phyloP scores from a whole-genome alignment of 2,797 vertebrate species.

The Crenichthys baileyi region DNA sequence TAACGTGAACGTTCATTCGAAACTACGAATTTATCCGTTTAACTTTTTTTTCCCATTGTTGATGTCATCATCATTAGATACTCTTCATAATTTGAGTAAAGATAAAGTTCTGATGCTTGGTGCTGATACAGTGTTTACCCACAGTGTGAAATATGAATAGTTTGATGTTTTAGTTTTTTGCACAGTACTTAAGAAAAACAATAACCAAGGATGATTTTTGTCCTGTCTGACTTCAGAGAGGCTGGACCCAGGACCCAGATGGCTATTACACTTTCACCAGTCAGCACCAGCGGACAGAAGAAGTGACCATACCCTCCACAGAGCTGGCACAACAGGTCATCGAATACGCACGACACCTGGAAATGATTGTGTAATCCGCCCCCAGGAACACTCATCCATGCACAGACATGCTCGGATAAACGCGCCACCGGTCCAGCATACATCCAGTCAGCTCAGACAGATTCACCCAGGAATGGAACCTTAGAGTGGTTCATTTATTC shows the following conservation, averaged over 20 bases:
- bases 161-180: background rate
- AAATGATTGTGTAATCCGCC: conserved; percentile 92
- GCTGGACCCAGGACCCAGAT: conserved; percentile 88
- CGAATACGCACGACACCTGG: conserved; percentile 94
- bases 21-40: background rate
- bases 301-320: conserved; percentile 91
- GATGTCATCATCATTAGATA: too few species aligned
- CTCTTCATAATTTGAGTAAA: background rate
- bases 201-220: conserved; percentile 6
- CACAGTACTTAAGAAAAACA: background rate
- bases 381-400: conserved; percentile 59
- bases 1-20: background rate
- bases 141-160: background rate
- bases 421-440: conserved; percentile 34
- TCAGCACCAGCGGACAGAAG: conserved; percentile 92
- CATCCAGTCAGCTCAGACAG: conserved; percentile 42
- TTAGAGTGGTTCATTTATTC: conserved; percentile 34
- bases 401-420: conserved; percentile 54
- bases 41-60: background rate
- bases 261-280: conserved; percentile 90
- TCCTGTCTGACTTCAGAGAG: conserved; percentile 80
- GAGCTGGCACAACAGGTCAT: conserved; percentile 95
- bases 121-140: too few species aligned
- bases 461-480: conserved; percentile 29
- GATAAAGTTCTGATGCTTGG: background rate